Conservation (phyloP, 2,797 vertebrate species). For the Fratercula arctica region DNA sequence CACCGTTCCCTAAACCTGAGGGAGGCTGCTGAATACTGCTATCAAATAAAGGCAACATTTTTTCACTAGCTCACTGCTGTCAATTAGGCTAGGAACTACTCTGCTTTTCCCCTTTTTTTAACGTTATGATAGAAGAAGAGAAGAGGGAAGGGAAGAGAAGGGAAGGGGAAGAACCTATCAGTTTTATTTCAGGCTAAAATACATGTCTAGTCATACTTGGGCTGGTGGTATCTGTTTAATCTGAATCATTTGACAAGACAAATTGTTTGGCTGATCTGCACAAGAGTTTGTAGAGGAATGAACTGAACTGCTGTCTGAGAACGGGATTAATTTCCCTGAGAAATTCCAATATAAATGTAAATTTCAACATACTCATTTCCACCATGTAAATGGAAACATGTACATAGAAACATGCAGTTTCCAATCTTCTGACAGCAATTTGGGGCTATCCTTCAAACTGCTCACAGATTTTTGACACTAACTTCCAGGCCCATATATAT, state of each 20-base stretch:
- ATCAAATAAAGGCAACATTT: not conserved
- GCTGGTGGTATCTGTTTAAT: constrained; percentile 4
- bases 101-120: not conserved
- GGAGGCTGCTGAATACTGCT: not conserved
- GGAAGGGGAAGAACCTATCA: not conserved
- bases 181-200: constrained; percentile 7
- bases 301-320: constrained; percentile 17
- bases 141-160: not conserved
- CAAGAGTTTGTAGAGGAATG: not conserved
- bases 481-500: not conserved
- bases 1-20: not conserved
- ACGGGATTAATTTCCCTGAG: not conserved
- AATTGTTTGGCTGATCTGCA: constrained; percentile 30
- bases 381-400: not conserved
- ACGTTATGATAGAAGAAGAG: not conserved
- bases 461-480: not conserved
- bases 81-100: constrained; percentile 9
- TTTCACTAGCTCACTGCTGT: not conserved
- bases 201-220: not conserved
- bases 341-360: constrained; percentile 56
- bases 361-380: not conserved
- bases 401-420: not conserved
- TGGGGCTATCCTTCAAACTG: not conserved
- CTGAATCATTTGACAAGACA: constrained; percentile 29
- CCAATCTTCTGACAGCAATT: not conserved